Conservation (phyloP, 2,113 vertebrate genomes). For the Bucco capensis region DNA sequence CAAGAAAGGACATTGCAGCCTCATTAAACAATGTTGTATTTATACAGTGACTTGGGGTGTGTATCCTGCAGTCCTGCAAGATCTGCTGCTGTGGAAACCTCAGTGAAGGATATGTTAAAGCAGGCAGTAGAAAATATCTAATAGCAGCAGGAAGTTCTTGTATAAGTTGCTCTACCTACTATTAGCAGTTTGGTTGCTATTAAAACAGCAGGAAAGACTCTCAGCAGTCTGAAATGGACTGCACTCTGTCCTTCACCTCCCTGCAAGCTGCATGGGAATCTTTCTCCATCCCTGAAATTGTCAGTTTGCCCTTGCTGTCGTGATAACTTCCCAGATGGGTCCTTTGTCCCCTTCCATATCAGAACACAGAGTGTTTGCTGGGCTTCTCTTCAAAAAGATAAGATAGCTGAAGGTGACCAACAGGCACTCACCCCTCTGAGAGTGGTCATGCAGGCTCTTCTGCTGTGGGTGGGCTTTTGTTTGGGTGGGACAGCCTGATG, state of each 20-base stretch:
- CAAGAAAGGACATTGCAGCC: neutral
- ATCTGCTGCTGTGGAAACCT: neutral
- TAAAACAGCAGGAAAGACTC: neutral
- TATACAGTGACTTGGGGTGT: neutral
- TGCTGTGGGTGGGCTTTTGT: neutral
- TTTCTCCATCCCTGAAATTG: neutral
- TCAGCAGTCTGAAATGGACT: neutral
- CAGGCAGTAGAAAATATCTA: neutral
- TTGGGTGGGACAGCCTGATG: neutral
- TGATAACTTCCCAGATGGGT: neutral
- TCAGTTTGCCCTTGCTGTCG: neutral
- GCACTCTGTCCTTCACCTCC: neutral
- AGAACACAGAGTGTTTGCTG: neutral
- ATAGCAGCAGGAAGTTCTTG: neutral
- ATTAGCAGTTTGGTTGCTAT: neutral
- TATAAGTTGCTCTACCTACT: neutral
- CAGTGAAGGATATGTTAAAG: neutral
- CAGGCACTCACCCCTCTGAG: neutral
- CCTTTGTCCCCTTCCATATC: neutral
- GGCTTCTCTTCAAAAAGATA: conserved; percentile 15
- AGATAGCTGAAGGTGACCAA: neutral
- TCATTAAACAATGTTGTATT: neutral
- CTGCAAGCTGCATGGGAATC: neutral
- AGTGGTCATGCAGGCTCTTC: neutral
- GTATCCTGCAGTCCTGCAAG: neutral